These are phyloP conservation scores for Xestia xanthographa DNA, from an alignment of 2,888 invertebrate genomes.

Conservation along the genomic window DNA sequence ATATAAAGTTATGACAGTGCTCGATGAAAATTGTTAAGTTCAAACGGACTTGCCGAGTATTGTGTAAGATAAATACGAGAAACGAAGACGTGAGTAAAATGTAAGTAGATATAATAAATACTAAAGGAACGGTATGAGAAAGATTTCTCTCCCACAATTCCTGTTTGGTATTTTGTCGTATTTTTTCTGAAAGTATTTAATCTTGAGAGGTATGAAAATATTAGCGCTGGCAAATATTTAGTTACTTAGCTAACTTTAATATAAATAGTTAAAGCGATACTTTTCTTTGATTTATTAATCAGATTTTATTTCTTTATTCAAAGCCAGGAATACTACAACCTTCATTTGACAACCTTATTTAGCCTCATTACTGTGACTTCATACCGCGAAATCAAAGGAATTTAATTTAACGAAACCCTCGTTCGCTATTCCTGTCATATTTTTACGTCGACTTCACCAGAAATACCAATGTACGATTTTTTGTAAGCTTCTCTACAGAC, in stretches of 20 bases:
- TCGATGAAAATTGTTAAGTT: slow-evolving; percentile 40
- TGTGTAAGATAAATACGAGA: slow-evolving; percentile 43
- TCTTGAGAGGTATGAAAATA: slow-evolving; percentile 17
- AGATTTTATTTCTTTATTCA: background rate
- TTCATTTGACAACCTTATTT: background rate
- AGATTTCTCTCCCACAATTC: slow-evolving; percentile 20
- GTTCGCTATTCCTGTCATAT: slow-evolving; percentile 14
- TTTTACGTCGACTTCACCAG: background rate
- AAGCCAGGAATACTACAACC: background rate
- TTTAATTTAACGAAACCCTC: slow-evolving; percentile 20
- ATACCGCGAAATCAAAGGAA: slow-evolving; percentile 4
- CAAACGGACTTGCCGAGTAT: slow-evolving; percentile 38
- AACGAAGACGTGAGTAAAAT: slow-evolving; percentile 29
- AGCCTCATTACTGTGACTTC: background rate
- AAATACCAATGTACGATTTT: slow-evolving; percentile 22
- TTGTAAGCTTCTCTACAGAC: slow-evolving; percentile 17
- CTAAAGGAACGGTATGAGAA: slow-evolving; percentile 12
- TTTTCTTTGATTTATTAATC: slow-evolving; percentile 8
- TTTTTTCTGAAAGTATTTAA: slow-evolving; percentile 25
- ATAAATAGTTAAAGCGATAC: background rate
- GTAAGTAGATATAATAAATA: slow-evolving; percentile 46
- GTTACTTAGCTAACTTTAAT: background rate
- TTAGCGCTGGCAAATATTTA: slow-evolving; percentile 19
- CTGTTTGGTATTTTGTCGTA: slow-evolving; percentile 16
- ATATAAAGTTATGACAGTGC: slow-evolving; percentile 53